Evolutionary conservation across 1,140 invertebrate species (phyloP).

Genomic region (Cherax destructor): DNA sequence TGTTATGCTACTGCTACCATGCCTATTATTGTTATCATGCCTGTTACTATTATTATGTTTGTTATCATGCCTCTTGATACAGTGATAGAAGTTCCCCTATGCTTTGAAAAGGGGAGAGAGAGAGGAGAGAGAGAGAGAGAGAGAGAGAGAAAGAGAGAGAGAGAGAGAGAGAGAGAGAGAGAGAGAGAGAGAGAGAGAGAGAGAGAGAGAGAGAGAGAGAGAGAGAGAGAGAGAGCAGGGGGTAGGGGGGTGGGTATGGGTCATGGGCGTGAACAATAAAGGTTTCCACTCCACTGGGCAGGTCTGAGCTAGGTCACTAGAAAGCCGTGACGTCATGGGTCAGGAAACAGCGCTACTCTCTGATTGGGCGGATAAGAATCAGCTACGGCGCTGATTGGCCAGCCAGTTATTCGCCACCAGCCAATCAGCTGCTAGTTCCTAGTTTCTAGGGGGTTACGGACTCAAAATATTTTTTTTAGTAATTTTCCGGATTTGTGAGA

Average conservation of each 20-base stretch:
- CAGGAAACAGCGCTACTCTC: conserved; percentile 13
- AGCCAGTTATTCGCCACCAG: background rate
- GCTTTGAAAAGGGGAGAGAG: background rate
- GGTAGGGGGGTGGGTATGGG: background rate
- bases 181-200: background rate
- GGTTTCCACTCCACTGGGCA: conserved; percentile 47
- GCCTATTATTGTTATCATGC: too few species aligned
- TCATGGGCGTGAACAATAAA: conserved; percentile 18
- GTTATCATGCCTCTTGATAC: too few species aligned
- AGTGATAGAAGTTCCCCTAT: too few species aligned
- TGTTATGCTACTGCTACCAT: too few species aligned
- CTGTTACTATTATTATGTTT: too few species aligned
- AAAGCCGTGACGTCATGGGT: conserved; percentile 35
- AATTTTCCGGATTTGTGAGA: background rate
- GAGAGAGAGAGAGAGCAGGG: background rate
- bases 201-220: background rate
- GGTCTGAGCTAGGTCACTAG: conserved; percentile 44
- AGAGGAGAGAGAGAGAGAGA: background rate
- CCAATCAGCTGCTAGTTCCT: background rate
- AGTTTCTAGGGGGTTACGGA: background rate
- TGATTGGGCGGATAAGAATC: conserved; percentile 27
- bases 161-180: background rate
- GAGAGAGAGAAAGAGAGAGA: background rate
- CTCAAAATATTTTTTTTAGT: background rate
- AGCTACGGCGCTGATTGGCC: background rate